Evolutionary conservation across 2,113 vertebrate species (phyloP).

Genomic region (Nipponia nippon): DNA sequence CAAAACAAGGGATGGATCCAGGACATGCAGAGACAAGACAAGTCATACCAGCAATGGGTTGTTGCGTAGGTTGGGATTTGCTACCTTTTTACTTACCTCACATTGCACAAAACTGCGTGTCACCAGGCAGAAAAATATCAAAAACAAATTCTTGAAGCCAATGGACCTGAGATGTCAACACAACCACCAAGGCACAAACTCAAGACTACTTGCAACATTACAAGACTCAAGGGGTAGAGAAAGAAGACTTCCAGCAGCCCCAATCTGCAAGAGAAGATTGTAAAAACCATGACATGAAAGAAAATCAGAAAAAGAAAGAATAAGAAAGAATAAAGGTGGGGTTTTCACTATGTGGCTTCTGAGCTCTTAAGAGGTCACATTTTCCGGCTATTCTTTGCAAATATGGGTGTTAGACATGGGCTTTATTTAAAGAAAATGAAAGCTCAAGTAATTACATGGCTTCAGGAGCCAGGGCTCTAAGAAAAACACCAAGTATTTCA

Average conservation of each 20-base stretch:
- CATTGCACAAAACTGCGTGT: fast-evolving
- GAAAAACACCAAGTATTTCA: slow-evolving; percentile 28
- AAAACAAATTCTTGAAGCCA: not conserved
- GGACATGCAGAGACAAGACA: not conserved
- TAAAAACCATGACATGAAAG: not conserved
- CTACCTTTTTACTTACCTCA: not conserved
- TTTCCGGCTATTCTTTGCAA: not conserved
- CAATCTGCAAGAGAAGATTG: not conserved
- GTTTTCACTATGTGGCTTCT: not conserved
- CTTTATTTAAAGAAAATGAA: slow-evolving; percentile 61
- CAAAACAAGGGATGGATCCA: not conserved
- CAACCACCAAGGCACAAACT: not conserved
- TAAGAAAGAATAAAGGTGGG: not conserved
- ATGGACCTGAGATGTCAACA: not conserved
- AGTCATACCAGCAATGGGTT: not conserved
- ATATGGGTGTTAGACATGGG: not conserved
- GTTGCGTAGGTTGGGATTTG: not conserved
- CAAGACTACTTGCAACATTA: not conserved
- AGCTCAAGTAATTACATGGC: slow-evolving; percentile 40
- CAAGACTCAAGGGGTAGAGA: not conserved
- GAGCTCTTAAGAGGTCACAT: not conserved
- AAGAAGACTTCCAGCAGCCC: not conserved
- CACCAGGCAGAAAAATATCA: not conserved
- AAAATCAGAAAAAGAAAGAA: not conserved
- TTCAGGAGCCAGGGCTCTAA: slow-evolving; percentile 27